These are phyloP conservation scores for Esox masquinongy DNA, from an alignment of 2,797 vertebrate species.

Conservation along the genomic window DNA sequence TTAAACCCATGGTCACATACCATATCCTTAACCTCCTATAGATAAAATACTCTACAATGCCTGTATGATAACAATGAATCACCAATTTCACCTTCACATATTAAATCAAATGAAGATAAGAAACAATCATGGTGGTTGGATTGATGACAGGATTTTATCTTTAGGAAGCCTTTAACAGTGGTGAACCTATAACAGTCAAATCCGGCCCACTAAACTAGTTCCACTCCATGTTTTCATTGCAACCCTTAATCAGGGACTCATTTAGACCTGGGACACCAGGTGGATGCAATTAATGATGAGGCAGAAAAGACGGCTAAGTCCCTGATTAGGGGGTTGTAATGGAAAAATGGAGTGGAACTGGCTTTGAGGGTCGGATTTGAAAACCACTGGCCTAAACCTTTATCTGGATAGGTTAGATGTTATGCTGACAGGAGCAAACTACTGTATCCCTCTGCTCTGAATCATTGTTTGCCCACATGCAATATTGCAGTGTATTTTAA, in stretches of 20 bases:
- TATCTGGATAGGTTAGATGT: slow-evolving; percentile 45
- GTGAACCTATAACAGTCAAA: background rate
- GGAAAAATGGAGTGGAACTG: too few species aligned
- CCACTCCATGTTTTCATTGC: too few species aligned
- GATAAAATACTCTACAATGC: slow-evolving; percentile 33
- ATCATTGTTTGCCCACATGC: slow-evolving; percentile 47
- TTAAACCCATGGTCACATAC: slow-evolving; percentile 12
- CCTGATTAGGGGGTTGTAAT: too few species aligned
- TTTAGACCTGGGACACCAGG: too few species aligned
- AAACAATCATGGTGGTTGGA: slow-evolving; percentile 60
- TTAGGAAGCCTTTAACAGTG: slow-evolving; percentile 10
- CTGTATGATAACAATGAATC: slow-evolving; percentile 62
- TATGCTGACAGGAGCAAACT: slow-evolving; percentile 60
- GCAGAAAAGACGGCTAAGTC: too few species aligned
- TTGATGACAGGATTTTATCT: slow-evolving; percentile 59
- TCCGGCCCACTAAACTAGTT: too few species aligned
- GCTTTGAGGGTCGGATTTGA: too few species aligned
- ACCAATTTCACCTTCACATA: slow-evolving; percentile 66
- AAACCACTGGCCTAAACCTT: slow-evolving; percentile 34
- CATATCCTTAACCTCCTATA: slow-evolving; percentile 30
- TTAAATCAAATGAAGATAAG: slow-evolving; percentile 65
- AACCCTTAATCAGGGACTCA: too few species aligned
- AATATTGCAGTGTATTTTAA: slow-evolving; percentile 30
- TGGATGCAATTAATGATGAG: too few species aligned
- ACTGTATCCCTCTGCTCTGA: slow-evolving; percentile 33